Evolutionary conservation across 2,113 vertebrate genomes (phyloP).

Genomic region (Leptobrachium ailaonicum): DNA sequence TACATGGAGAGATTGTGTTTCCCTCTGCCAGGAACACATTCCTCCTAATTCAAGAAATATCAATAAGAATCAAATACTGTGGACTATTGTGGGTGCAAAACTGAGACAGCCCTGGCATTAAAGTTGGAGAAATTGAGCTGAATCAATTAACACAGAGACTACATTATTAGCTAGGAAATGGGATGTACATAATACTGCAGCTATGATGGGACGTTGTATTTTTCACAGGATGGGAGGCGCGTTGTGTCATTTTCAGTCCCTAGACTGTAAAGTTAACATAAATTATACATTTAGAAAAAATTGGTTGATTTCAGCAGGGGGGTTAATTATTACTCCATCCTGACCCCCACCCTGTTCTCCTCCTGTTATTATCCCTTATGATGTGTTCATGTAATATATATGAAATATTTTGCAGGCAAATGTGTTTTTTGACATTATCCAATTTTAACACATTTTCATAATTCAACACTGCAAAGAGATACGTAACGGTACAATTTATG

Average conservation of each 20-base stretch:
- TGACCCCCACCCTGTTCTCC: too few relatives aligned
- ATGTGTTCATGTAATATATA: too few relatives aligned
- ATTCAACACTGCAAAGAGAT: too few relatives aligned
- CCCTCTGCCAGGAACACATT: conserved; percentile 70
- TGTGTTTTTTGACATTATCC: too few relatives aligned
- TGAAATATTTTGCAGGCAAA: too few relatives aligned
- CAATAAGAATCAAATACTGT: conserved; percentile 64
- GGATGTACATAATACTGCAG: conserved; percentile 54
- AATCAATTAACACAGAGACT: conserved; percentile 62
- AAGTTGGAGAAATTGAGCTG: conserved; percentile 62
- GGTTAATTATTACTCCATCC: too few relatives aligned
- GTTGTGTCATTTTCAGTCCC: conserved; percentile 3
- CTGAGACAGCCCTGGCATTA: conserved; percentile 62
- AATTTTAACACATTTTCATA: too few relatives aligned
- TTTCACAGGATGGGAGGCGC: not conserved
- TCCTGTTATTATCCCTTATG: too few relatives aligned
- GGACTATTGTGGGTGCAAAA: conserved; percentile 52
- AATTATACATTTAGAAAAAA: too few relatives aligned
- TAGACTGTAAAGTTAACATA: conserved; percentile 4
- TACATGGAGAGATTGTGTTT: conserved; percentile 64
- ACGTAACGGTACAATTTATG: too few relatives aligned
- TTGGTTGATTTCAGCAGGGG: too few relatives aligned
- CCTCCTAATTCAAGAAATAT: conserved; percentile 76
- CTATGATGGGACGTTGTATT: conserved; percentile 18
- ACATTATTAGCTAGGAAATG: conserved; percentile 61